Conservation (phyloP, 1,140 invertebrate species). For the Diprion similis region DNA sequence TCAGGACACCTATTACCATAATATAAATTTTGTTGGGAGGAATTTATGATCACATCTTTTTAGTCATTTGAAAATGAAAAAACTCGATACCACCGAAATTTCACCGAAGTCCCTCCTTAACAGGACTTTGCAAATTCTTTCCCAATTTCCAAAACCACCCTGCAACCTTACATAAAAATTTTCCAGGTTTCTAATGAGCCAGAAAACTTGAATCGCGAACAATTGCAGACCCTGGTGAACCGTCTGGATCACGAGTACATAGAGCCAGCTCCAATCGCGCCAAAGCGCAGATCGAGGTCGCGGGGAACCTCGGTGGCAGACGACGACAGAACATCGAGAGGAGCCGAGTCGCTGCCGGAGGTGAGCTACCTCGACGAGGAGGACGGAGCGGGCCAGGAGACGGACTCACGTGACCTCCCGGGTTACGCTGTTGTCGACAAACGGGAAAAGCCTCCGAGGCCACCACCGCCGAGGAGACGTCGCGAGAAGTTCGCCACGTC, state of each 20-base stretch:
- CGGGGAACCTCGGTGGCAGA: slow-evolving; percentile 68
- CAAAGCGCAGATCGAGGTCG: slow-evolving; percentile 63
- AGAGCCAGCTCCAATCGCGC: slow-evolving; percentile 60
- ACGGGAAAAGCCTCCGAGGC: slow-evolving; percentile 62
- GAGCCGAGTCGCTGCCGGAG: slow-evolving; percentile 69
- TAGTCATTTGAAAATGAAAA: too few species aligned
- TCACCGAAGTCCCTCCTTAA: too few species aligned
- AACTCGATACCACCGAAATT: too few species aligned
- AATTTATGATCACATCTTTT: too few species aligned
- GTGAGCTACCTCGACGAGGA: slow-evolving; percentile 46
- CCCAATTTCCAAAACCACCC: too few species aligned
- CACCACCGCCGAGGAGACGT: slow-evolving; percentile 65
- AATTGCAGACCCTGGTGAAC: slow-evolving; percentile 67
- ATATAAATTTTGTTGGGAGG: too few species aligned
- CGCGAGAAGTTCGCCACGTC: slow-evolving; percentile 60
- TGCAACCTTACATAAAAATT: too few species aligned
- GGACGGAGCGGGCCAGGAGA: slow-evolving; percentile 38
- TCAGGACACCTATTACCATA: too few species aligned
- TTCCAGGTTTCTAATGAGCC: slow-evolving; percentile 32
- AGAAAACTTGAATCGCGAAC: slow-evolving; percentile 36
- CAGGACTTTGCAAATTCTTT: too few species aligned
- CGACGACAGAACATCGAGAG: slow-evolving; percentile 73
- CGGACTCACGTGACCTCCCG: slow-evolving; percentile 56
- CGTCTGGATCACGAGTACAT: slow-evolving; percentile 69
- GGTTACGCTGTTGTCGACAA: slow-evolving; percentile 76